phyloP scores from a whole-genome alignment of 2,113 vertebrate species.

The Corydoras maculifer region DNA sequence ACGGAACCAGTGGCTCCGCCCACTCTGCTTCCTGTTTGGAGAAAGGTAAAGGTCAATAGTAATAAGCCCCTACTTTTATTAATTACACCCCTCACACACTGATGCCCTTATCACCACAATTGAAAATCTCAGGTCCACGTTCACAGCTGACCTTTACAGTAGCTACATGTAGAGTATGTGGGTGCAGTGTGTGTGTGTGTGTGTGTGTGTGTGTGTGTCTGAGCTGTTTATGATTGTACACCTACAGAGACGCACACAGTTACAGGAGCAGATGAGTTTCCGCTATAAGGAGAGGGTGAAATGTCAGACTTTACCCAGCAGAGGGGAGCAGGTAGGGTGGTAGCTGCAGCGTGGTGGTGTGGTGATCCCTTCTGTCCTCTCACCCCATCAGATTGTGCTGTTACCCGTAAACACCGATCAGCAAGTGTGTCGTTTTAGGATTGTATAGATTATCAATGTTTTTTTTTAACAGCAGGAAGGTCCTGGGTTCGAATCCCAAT shows the following conservation, averaged over 20 bases:
- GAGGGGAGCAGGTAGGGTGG: slow-evolving; percentile 58
- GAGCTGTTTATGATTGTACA: neutral
- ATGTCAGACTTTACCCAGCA: slow-evolving; percentile 57
- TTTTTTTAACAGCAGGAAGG: too few relatives aligned
- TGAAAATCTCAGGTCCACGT: neutral
- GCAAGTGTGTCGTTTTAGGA: too few relatives aligned
- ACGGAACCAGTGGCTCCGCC: slow-evolving; percentile 67
- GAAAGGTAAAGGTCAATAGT: slow-evolving; percentile 80
- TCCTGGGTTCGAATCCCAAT: too few relatives aligned
- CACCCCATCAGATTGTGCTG: too few relatives aligned
- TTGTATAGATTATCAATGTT: too few relatives aligned
- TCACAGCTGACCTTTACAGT: neutral
- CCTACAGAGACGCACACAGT: slow-evolving; percentile 61
- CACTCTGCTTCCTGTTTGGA: slow-evolving; percentile 81
- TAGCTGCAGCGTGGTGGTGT: neutral
- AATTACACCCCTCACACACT: neutral
- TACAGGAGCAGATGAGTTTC: slow-evolving; percentile 69
- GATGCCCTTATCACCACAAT: neutral
- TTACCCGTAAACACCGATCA: too few relatives aligned
- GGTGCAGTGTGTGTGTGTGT: neutral
- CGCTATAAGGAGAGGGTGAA: slow-evolving; percentile 66
- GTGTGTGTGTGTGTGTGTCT: too few relatives aligned
- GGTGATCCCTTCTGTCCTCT: too few relatives aligned
- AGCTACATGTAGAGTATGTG: neutral
- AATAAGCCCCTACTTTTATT: neutral